These are phyloP conservation scores for Rhaphigaster nebulosa DNA, from an alignment of 2,888 invertebrate species.

Conservation along the genomic window DNA sequence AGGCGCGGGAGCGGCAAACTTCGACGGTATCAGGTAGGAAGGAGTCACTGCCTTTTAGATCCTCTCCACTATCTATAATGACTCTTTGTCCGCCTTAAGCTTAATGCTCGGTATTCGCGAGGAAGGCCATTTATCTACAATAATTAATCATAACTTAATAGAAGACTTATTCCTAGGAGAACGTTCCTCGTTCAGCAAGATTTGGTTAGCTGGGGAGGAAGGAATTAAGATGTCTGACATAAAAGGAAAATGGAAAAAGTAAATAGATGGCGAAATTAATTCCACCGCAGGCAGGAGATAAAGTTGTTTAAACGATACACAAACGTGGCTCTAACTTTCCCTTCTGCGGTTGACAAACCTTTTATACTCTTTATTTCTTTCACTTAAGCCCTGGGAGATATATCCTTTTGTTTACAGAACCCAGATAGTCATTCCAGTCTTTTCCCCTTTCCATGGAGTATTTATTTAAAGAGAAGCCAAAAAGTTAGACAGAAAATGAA, in stretches of 20 bases:
- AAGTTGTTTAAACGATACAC: slow-evolving; percentile 35
- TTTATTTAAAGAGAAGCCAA: not conserved
- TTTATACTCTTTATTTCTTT: slow-evolving; percentile 47
- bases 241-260: not conserved
- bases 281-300: not conserved
- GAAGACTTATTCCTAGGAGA: not conserved
- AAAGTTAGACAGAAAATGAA: not conserved
- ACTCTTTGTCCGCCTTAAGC: not conserved
- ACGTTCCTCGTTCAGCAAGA: not conserved
- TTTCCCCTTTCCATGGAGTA: not conserved
- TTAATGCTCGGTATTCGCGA: not conserved
- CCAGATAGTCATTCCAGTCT: not conserved
- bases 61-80: not conserved
- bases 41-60: slow-evolving; percentile 14
- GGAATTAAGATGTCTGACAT: slow-evolving; percentile 7
- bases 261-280: slow-evolving; percentile 20
- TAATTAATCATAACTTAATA: not conserved
- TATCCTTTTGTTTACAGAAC: not conserved
- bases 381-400: not conserved
- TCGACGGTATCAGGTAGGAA: slow-evolving; percentile 65
- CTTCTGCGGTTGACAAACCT: slow-evolving; percentile 30
- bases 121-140: not conserved
- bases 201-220: not conserved
- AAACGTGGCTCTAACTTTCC: slow-evolving; percentile 5
- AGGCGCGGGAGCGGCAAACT: slow-evolving; percentile 64